phyloP scores from a whole-genome alignment of 1,140 invertebrate genomes.

The Megathymus violae region DNA sequence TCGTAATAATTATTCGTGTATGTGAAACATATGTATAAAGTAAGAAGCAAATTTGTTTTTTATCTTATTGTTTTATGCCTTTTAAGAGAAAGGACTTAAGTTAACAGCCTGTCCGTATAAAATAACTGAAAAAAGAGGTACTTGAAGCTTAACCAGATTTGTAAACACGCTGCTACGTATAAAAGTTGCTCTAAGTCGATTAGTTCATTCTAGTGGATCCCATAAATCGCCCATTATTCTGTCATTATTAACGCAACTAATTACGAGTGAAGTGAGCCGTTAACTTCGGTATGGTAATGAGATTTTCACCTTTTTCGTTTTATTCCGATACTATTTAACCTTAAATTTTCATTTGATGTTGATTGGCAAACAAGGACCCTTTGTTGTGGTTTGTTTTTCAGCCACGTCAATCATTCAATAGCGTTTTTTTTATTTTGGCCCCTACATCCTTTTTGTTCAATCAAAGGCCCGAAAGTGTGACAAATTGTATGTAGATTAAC shows the following conservation, averaged over 20 bases:
- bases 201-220: slow-evolving; percentile 28
- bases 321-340: slow-evolving; percentile 27
- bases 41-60: too few relatives aligned
- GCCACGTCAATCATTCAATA: slow-evolving; percentile 17
- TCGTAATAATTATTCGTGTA: too few relatives aligned
- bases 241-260: slow-evolving; percentile 63
- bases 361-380: slow-evolving; percentile 38
- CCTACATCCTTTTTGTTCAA: slow-evolving; percentile 14
- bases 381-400: slow-evolving; percentile 37
- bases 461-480: slow-evolving; percentile 22
- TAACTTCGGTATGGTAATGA: slow-evolving; percentile 67
- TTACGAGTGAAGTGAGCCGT: slow-evolving; percentile 67
- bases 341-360: slow-evolving; percentile 37
- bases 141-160: too few relatives aligned
- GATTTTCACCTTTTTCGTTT: slow-evolving; percentile 51
- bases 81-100: too few relatives aligned
- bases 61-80: too few relatives aligned
- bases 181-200: slow-evolving; percentile 31
- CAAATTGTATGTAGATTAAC: slow-evolving; percentile 12
- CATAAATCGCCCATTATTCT: slow-evolving; percentile 61
- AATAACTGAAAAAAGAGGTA: too few relatives aligned
- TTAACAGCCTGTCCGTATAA: too few relatives aligned
- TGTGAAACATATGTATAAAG: too few relatives aligned
- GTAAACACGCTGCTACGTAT: background rate
- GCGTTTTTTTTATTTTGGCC: slow-evolving; percentile 1